A percentile compares a stretch with the other conserved stretches of the same genome.
Conservation (phyloP, 2,113 vertebrate species). For the Naja naja region DNA sequence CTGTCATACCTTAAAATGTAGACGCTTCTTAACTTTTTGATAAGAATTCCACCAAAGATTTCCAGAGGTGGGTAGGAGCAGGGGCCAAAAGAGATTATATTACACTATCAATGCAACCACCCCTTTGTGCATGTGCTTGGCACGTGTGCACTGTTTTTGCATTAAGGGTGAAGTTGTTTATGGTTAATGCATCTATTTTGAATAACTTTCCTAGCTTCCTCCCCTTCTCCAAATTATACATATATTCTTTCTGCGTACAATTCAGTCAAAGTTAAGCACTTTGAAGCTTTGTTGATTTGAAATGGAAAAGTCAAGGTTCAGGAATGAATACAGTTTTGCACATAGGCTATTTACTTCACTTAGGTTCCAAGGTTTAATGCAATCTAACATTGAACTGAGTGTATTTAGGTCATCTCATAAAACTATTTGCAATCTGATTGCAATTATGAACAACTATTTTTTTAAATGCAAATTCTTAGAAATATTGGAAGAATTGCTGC, state of each 20-base stretch:
- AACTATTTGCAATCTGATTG: constrained; percentile 4
- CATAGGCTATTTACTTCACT: neutral
- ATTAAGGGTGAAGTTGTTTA: neutral
- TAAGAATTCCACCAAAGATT: neutral
- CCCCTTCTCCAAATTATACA: neutral
- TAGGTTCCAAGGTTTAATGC: neutral
- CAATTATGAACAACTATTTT: constrained; percentile 7
- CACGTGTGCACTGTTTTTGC: neutral
- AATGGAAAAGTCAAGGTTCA: neutral
- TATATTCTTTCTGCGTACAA: neutral
- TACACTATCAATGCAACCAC: neutral
- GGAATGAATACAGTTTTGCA: neutral
- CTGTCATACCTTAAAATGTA: neutral
- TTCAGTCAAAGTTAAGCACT: neutral
- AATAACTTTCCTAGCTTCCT: neutral
- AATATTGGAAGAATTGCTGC: neutral
- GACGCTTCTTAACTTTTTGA: neutral
- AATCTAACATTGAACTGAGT: neutral
- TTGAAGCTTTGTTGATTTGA: neutral
- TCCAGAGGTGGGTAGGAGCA: neutral
- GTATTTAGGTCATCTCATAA: neutral
- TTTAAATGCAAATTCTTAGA: neutral
- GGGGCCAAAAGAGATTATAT: neutral
- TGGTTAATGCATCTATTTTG: neutral
- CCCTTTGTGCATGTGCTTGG: neutral